These are phyloP conservation scores for Planococcus citri DNA, from an alignment of 1,140 invertebrate genomes.

Conservation along the genomic window DNA sequence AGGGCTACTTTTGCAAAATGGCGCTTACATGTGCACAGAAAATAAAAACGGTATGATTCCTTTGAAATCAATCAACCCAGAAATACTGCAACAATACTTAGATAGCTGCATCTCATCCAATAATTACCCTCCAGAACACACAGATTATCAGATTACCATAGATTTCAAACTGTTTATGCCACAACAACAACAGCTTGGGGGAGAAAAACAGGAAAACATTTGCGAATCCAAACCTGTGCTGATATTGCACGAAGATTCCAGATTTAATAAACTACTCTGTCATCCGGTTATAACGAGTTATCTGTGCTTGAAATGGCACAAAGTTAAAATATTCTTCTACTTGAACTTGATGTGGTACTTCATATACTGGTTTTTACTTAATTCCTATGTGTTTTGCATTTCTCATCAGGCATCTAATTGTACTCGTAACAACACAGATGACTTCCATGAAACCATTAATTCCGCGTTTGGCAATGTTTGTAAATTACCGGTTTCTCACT, in stretches of 20 bases:
- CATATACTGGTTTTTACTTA: constrained; percentile 50
- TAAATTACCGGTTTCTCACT: too few species aligned
- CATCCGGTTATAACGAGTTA: constrained; percentile 69
- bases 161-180: constrained; percentile 57
- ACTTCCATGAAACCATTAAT: constrained; percentile 31
- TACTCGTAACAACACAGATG: too few species aligned
- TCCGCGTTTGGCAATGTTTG: too few species aligned
- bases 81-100: constrained; percentile 50
- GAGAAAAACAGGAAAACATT: constrained; percentile 20
- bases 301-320: constrained; percentile 67
- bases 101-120: constrained; percentile 53
- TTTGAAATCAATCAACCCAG: constrained; percentile 50
- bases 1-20: constrained; percentile 45
- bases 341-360: constrained; percentile 57
- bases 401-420: background rate
- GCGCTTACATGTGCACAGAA: constrained; percentile 53
- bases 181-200: constrained; percentile 34
- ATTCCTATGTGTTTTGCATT: constrained; percentile 50
- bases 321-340: constrained; percentile 55
- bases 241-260: constrained; percentile 49
- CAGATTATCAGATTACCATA: constrained; percentile 54
- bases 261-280: constrained; percentile 52
- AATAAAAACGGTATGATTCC: constrained; percentile 53
- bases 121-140: constrained; percentile 42
- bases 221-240: constrained; percentile 46